phyloP scores from a whole-genome alignment of 2,113 vertebrate species.

The Perccottus glenii region DNA sequence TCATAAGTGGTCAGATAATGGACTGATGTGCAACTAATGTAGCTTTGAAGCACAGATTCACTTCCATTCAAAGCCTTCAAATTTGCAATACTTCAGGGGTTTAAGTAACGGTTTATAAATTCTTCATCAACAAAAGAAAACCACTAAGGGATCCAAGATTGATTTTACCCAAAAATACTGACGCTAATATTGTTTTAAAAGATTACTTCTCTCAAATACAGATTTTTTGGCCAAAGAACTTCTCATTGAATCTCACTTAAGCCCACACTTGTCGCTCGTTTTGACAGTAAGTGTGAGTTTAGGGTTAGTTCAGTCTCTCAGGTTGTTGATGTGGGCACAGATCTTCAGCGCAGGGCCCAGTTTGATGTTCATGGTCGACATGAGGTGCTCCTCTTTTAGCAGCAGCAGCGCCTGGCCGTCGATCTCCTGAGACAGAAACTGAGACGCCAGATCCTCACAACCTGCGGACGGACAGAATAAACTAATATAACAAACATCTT shows the following conservation, averaged over 20 bases:
- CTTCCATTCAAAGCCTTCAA: no score
- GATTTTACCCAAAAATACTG: neutral
- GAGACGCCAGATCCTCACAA: conserved; percentile 91
- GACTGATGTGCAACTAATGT: neutral
- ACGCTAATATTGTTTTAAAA: neutral
- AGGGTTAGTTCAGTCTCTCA: conserved; percentile 85
- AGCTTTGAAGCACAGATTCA: neutral
- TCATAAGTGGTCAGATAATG: neutral
- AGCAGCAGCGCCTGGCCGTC: conserved; percentile 96
- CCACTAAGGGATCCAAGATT: neutral
- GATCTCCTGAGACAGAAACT: conserved; percentile 97
- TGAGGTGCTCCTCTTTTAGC: conserved; percentile 96
- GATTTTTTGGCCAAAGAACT: no score
- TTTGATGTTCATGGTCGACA: conserved; percentile 99
- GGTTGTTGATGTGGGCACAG: conserved; percentile 94
- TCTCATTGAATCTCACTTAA: no score
- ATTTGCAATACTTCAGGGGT: neutral
- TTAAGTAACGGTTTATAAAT: neutral
- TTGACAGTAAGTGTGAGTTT: neutral
- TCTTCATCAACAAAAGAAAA: neutral
- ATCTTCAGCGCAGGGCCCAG: conserved; percentile 98
- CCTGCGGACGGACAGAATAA: conserved; percentile 70
- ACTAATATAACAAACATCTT: neutral
- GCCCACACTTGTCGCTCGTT: no score
- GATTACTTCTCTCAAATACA: neutral